Conservation (phyloP, 2,797 vertebrate genomes). For the Rhabdophis nuchalis region DNA sequence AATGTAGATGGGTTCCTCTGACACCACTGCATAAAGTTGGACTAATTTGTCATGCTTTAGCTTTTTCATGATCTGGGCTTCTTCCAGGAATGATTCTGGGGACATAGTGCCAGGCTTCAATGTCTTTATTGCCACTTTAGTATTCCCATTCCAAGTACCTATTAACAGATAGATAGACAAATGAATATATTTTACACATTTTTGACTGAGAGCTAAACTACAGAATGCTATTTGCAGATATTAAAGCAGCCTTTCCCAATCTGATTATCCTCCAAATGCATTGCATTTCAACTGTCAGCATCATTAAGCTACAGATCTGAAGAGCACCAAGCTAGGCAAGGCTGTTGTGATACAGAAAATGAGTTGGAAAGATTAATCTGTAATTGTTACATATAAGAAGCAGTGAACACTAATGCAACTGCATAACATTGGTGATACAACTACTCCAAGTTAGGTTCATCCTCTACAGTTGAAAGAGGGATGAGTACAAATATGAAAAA, state of each 20-base stretch:
- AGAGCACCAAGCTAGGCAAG: neutral
- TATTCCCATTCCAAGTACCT: slow-evolving; percentile 99
- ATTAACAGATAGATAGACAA: slow-evolving; percentile 33
- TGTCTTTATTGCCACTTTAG: slow-evolving; percentile 97
- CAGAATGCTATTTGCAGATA: neutral
- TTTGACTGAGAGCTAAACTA: neutral
- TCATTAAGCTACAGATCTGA: neutral
- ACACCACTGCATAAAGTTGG: slow-evolving; percentile 94
- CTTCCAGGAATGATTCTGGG: slow-evolving; percentile 94
- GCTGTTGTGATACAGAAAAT: neutral
- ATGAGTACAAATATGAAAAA: neutral
- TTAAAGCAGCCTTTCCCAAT: neutral
- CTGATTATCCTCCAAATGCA: neutral
- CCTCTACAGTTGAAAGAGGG: neutral
- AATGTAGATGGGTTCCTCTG: slow-evolving; percentile 96
- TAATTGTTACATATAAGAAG: neutral
- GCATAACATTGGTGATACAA: neutral
- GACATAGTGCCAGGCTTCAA: slow-evolving; percentile 98
- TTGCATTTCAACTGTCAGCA: neutral
- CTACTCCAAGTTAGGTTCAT: neutral
- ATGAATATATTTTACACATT: slow-evolving; percentile 31
- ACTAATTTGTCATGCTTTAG: slow-evolving; percentile 94
- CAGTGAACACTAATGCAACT: neutral
- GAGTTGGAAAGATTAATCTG: neutral
- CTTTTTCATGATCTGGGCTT: slow-evolving; percentile 99